Evolutionary conservation across 2,888 invertebrate genomes (phyloP).

Genomic region (Acleris emargana): DNA sequence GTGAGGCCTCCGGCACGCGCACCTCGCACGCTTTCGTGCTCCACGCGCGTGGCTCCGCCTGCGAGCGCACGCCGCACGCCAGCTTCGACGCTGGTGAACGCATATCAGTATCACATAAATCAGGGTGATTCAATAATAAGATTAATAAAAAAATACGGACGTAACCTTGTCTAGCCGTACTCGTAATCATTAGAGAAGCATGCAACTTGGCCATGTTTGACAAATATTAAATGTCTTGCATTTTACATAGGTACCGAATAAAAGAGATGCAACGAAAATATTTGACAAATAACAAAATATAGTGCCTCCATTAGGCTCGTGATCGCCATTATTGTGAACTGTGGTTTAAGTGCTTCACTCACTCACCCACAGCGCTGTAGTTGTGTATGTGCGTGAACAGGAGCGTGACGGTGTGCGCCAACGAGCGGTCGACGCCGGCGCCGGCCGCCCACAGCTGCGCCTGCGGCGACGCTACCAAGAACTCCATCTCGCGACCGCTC

Average conservation of each 20-base stretch:
- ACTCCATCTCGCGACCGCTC: constrained; percentile 87
- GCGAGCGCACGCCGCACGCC: constrained; percentile 71
- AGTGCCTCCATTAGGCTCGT: too few relatives aligned
- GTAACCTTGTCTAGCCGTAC: too few relatives aligned
- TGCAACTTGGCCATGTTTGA: too few relatives aligned
- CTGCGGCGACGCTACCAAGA: constrained; percentile 85
- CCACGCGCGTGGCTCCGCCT: constrained; percentile 76
- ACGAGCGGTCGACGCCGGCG: constrained; percentile 61
- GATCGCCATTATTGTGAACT: too few relatives aligned
- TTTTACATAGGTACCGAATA: too few relatives aligned
- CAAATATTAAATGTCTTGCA: too few relatives aligned
- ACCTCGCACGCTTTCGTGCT: constrained; percentile 72
- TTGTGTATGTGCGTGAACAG: constrained; percentile 70
- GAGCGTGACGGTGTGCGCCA: constrained; percentile 65
- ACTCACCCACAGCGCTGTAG: constrained; percentile 70
- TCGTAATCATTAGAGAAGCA: too few relatives aligned
- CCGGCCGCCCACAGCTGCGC: constrained; percentile 64
- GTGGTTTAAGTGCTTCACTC: neutral
- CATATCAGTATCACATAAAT: too few relatives aligned
- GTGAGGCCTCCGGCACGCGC: constrained; percentile 66
- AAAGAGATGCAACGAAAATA: too few relatives aligned
- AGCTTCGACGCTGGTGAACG: constrained; percentile 64
- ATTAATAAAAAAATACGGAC: too few relatives aligned
- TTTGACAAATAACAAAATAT: too few relatives aligned
- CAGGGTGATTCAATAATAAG: too few relatives aligned